Conservation (phyloP, 1,140 invertebrate species). For the Delia radicum region DNA sequence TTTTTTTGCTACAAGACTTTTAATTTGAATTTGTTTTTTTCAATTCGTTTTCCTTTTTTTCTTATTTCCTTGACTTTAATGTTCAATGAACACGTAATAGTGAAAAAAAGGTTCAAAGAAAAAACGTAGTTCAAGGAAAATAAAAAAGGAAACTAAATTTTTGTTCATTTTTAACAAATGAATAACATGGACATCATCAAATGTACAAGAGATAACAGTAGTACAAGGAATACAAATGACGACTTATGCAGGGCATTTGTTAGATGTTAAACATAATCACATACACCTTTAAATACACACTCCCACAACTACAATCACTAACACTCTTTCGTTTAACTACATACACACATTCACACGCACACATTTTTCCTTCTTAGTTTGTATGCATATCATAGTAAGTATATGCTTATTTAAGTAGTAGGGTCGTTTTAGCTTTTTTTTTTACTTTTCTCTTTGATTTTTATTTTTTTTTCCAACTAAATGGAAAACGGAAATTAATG, state of each 20-base stretch:
- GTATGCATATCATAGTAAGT: not conserved
- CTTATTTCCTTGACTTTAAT: not conserved
- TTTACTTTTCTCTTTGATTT: not conserved
- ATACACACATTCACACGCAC: not conserved
- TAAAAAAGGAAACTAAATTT: not conserved
- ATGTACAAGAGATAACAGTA: not conserved
- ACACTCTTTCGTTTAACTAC: too few relatives aligned
- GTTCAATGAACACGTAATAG: constrained; percentile 5
- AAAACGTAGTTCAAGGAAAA: not conserved
- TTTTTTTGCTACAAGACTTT: not conserved
- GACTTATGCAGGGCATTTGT: not conserved
- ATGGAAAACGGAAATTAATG: constrained; percentile 8
- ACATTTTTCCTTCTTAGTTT: too few relatives aligned
- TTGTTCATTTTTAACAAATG: not conserved
- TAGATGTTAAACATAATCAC: not conserved
- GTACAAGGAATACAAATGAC: not conserved
- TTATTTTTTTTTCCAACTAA: not conserved
- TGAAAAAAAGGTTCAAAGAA: not conserved
- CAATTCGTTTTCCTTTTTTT: not conserved
- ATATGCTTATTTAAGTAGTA: not conserved
- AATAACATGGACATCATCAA: not conserved
- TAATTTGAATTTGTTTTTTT: not conserved
- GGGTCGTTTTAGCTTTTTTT: not conserved
- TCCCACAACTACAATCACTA: too few relatives aligned
- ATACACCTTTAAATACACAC: too few relatives aligned